phyloP scores from a whole-genome alignment of 1,140 invertebrate genomes.

The Calliphora vicina region DNA sequence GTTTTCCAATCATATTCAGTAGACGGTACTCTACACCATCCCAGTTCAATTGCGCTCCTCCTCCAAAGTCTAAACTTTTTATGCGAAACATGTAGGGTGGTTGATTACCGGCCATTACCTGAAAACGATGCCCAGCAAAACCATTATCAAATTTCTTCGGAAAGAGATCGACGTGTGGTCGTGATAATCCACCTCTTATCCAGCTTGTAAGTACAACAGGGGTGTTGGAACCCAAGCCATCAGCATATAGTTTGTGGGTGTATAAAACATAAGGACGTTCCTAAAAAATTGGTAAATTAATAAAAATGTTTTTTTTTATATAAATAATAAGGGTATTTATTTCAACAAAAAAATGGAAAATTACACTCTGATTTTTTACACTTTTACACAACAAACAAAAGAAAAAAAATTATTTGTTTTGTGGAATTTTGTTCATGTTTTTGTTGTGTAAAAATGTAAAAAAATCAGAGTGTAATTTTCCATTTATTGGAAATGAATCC shows the following conservation, averaged over 20 bases:
- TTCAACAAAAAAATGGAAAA: too few species aligned
- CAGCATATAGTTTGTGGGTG: conserved; percentile 73
- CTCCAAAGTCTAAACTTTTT: conserved; percentile 59
- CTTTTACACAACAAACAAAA: too few species aligned
- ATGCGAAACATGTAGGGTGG: conserved; percentile 75
- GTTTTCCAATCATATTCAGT: conserved; percentile 67
- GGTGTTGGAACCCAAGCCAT: conserved; percentile 72
- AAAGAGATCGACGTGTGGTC: conserved; percentile 70
- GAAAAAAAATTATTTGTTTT: too few species aligned
- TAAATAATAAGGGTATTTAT: too few species aligned
- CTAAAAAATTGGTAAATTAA: too few species aligned
- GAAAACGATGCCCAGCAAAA: conserved; percentile 76
- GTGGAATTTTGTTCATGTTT: too few species aligned
- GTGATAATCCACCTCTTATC: conserved; percentile 69
- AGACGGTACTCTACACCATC: conserved; percentile 75
- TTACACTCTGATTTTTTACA: too few species aligned
- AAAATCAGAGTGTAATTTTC: too few species aligned
- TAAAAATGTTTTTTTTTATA: too few species aligned
- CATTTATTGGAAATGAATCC: too few species aligned
- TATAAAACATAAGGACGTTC: conserved; percentile 74
- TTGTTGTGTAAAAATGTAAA: too few species aligned
- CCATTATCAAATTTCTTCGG: conserved; percentile 72
- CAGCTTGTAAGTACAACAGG: conserved; percentile 73
- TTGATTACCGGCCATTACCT: conserved; percentile 71
- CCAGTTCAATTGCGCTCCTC: conserved; percentile 49